Evolutionary conservation across 2,888 invertebrate genomes (phyloP).

Genomic region (Torymus aiolomorphi): DNA sequence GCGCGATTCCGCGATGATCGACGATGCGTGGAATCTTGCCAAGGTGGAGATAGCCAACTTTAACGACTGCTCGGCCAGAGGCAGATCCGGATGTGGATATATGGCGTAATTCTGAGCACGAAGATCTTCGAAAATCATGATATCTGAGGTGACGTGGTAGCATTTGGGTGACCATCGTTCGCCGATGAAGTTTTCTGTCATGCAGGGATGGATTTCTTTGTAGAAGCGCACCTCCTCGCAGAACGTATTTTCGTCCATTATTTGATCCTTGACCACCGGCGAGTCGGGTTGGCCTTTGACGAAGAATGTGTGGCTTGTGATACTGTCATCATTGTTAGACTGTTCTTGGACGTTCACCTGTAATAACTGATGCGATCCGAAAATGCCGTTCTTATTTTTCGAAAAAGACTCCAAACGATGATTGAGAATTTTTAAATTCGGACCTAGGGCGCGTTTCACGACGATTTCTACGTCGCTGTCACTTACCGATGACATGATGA

Average conservation of each 20-base stretch:
- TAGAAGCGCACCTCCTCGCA: slow-evolving; percentile 35
- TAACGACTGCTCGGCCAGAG: slow-evolving; percentile 42
- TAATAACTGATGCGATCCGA: slow-evolving; percentile 66
- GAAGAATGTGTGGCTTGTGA: slow-evolving; percentile 15
- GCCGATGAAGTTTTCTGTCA: neutral
- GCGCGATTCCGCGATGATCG: slow-evolving; percentile 64
- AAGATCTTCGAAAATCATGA: slow-evolving; percentile 75
- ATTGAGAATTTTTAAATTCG: slow-evolving; percentile 58
- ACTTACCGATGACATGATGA: slow-evolving; percentile 48
- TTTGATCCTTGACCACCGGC: neutral
- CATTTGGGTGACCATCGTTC: slow-evolving; percentile 68
- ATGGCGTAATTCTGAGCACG: slow-evolving; percentile 65
- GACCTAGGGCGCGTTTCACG: slow-evolving; percentile 46
- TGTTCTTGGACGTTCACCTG: slow-evolving; percentile 54
- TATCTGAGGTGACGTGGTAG: slow-evolving; percentile 67
- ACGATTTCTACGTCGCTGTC: slow-evolving; percentile 58
- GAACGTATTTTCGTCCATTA: slow-evolving; percentile 25
- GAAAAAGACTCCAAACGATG: slow-evolving; percentile 63
- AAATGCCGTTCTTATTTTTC: slow-evolving; percentile 66
- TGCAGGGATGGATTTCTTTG: slow-evolving; percentile 3
- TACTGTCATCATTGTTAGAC: neutral
- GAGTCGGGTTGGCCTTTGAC: slow-evolving; percentile 38
- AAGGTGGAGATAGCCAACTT: slow-evolving; percentile 61
- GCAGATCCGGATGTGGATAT: slow-evolving; percentile 53
- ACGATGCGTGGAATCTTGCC: slow-evolving; percentile 68